Base-by-base conservation (phyloP, 2,797 vertebrate species). In the Alfaro cultratus region DNA sequence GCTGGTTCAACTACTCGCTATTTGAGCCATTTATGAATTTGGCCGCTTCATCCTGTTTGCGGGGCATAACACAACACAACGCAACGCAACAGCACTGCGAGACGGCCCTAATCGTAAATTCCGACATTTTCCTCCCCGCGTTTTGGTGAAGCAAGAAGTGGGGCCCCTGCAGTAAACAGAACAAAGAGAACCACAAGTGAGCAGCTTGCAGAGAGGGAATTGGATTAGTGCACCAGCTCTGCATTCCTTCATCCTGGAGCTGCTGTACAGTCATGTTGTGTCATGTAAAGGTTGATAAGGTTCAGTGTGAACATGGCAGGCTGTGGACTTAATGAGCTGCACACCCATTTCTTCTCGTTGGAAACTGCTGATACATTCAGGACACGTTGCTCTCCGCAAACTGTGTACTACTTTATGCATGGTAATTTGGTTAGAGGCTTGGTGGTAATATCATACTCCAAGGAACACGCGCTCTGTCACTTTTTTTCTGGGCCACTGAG, bases 11-110 rank as follows among this genome's bases (percentile, higher is more conserved):
- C 92, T 95, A 95, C 93, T 97, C 94, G 96, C 96, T 97, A 96
- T 95, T 95, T 95, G 95, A 95, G 95, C 92, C 92, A 95, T 95
- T 96, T 97, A 97, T 97, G 96, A 97, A 95, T 93, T 95, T 86
- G 84, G 83, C 86, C 84, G 75, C 80, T 82, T 91, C 13, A 36
- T 91, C 83, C 90, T 89, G 83, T 49, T 83, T 83, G 87, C 81
- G 85, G 23, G 23, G 23, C 51, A 26, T 26, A 53, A 49, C 47
- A 21, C 18, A 46, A 73, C 74, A 86, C 26, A 10, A 47, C 74
- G 71, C 73, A 80, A 45, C 57, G 13, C 51, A 10, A 3, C 51
- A 53, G 23, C 51, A 11, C 51, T 9, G 51, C 46, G 49, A 53
- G 51, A 83, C 47, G 62, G 60, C 29, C 85, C 83, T 75, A 36